These are phyloP conservation scores for Acronicta leporina DNA, from an alignment of 2,888 invertebrate species.

Conservation along the genomic window DNA sequence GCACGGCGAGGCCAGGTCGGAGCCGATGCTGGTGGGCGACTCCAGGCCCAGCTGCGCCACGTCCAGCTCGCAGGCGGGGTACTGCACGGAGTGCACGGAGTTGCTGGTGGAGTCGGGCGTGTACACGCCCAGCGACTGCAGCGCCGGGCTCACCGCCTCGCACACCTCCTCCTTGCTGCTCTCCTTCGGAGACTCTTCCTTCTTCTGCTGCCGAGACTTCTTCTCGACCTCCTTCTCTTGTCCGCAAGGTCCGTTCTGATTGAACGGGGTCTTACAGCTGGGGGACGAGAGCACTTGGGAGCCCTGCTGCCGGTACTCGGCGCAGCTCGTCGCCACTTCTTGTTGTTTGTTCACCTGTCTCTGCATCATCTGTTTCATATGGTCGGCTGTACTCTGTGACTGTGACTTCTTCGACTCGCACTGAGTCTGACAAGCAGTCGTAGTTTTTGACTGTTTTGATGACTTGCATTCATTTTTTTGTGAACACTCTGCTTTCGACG, in stretches of 20 bases:
- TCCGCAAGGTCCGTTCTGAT: slow-evolving; percentile 78
- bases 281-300: slow-evolving; percentile 79
- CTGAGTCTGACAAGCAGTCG: slow-evolving; percentile 83
- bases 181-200: slow-evolving; percentile 81
- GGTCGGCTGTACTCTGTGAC: slow-evolving; percentile 70
- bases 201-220: slow-evolving; percentile 79
- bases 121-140: slow-evolving; percentile 95
- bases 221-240: slow-evolving; percentile 85
- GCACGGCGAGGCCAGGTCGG: slow-evolving; percentile 95
- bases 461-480: slow-evolving; percentile 84
- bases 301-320: slow-evolving; percentile 80
- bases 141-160: slow-evolving; percentile 87
- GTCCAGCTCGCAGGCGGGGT: slow-evolving; percentile 94
- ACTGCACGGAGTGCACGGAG: slow-evolving; percentile 94
- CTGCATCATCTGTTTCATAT: slow-evolving; percentile 85
- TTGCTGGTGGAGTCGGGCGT: slow-evolving; percentile 95
- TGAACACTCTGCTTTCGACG: slow-evolving; percentile 79
- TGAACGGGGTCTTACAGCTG: slow-evolving; percentile 76
- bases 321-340: slow-evolving; percentile 77
- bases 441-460: slow-evolving; percentile 82
- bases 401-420: slow-evolving; percentile 81
- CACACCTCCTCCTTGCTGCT: slow-evolving; percentile 81
- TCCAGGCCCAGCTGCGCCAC: slow-evolving; percentile 95
- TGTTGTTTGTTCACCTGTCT: slow-evolving; percentile 77
- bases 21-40: slow-evolving; percentile 96